Percentiles rank a stretch among this genome's conserved stretches.
phyloP scores from a whole-genome alignment of 2,888 invertebrate species.

The Charanyca ferruginea region DNA sequence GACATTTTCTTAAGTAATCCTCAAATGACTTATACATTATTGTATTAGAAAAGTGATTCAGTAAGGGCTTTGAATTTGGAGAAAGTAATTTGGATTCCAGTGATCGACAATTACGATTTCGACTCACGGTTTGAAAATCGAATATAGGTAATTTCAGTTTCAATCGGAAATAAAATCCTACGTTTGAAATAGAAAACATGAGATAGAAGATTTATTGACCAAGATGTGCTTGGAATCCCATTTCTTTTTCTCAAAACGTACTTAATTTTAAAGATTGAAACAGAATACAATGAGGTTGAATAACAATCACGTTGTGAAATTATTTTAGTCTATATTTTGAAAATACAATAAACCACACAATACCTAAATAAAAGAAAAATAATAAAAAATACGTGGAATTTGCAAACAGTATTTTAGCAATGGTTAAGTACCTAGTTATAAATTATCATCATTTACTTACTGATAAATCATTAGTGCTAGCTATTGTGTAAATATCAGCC shows the following conservation, averaged over 20 bases:
- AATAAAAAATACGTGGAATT: no score
- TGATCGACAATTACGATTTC: constrained; percentile 25
- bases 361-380: no score
- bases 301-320: constrained; percentile 9
- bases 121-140: constrained; percentile 1
- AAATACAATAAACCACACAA: no score
- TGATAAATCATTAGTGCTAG: no score
- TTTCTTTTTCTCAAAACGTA: constrained; percentile 24
- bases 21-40: constrained; percentile 33
- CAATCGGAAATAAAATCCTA: constrained; percentile 28
- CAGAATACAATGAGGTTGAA: no score
- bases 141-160: constrained; percentile 25
- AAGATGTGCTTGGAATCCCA: constrained; percentile 8
- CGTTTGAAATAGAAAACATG: not conserved
- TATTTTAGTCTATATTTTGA: no score
- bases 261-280: constrained; percentile 16
- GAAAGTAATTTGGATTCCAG: constrained; percentile 33
- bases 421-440: no score
- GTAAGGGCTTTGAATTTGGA: constrained; percentile 11
- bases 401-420: no score
- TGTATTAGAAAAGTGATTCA: constrained; percentile 10
- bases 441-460: no score
- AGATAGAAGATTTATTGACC: constrained; percentile 26
- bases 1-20: constrained; percentile 37
- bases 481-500: no score